Base-by-base conservation (phyloP, 2,888 invertebrate genomes). In the Drosophila tanythrix region DNA sequence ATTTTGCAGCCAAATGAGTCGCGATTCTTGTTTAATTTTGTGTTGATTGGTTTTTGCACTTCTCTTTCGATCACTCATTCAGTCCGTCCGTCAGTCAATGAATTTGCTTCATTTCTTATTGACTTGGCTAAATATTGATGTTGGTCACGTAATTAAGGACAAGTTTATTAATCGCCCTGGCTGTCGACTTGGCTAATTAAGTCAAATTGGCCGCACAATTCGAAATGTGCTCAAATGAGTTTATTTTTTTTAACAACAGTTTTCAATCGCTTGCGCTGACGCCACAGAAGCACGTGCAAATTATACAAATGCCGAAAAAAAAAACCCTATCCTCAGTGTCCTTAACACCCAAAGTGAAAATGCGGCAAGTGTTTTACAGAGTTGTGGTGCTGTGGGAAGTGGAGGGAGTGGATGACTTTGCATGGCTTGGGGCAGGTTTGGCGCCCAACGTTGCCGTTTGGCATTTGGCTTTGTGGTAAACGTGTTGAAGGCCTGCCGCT, bases 111-210 rank as follows among this genome's bases (percentile, higher is more conserved):
- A 53, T 46, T 74, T 51, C 43, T 48, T 73, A 76, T 66, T 69
- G 69, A 43, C 35, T 51, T 57, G 52, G 57, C 59, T 36, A 65
- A 76, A 66, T 67, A 74, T 70, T 70, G 67, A 70, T 70, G 68
- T 73, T 61, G 73, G 86, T 83, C 90, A 83, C 88, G 81, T 83
- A 85, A 85, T 87, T 88, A 86, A 75, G 76, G 67, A 69, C 72
- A 74, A 84, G 81, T 86, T 85, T 83, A 87, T 89, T 85, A 88
- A 87, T 85, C 83, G 81, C 59, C 53, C 29, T 56, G 50, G 52
- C 62, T 57, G 52, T 50, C 67, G 55, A 71, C 64, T 52, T 61
- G 70, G 53, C 82, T 85, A 87, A 87, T 87, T 87, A 83, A 83
- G 72, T 79, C 77, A 75, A 88, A 88, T 89, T 83, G 74, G 60